These are phyloP conservation scores for Trematomus bernacchii DNA, from an alignment of 2,797 vertebrate species.

Conservation along the genomic window DNA sequence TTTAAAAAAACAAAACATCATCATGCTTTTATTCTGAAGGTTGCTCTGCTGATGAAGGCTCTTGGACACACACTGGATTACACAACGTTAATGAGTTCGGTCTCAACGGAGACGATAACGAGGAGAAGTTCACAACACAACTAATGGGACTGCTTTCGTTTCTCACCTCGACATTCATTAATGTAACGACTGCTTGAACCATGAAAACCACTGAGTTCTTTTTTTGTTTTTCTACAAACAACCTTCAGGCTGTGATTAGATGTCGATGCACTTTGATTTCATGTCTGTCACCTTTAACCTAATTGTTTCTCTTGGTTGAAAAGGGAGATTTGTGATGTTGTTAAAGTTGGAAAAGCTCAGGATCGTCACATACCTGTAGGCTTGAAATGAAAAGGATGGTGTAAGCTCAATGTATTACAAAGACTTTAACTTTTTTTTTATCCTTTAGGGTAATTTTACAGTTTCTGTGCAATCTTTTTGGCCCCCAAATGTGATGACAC, in stretches of 20 bases:
- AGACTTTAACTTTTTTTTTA: neutral
- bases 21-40: conserved; percentile 55
- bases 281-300: conserved; percentile 45
- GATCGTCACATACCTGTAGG: conserved; percentile 10
- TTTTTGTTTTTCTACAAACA: conserved; percentile 23
- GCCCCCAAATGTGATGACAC: neutral
- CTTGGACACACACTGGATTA: conserved; percentile 66
- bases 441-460: conserved; percentile 1
- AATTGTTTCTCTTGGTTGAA: conserved; percentile 23
- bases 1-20: conserved; percentile 1
- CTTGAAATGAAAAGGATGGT: conserved; percentile 9
- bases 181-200: conserved; percentile 44
- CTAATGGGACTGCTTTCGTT: conserved; percentile 16
- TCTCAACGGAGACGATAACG: conserved; percentile 14
- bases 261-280: conserved; percentile 76
- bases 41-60: conserved; percentile 48
- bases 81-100: conserved; percentile 28
- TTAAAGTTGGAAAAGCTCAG: conserved; percentile 15
- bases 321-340: conserved; percentile 28
- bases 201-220: conserved; percentile 49
- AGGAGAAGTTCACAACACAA: conserved; percentile 12
- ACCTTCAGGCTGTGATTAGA: conserved; percentile 53
- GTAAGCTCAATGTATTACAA: neutral
- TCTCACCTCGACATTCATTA: conserved; percentile 34
- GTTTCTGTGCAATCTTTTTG: neutral